These are phyloP conservation scores for Pandemis heparana DNA, from an alignment of 2,888 invertebrate species.

Conservation along the genomic window DNA sequence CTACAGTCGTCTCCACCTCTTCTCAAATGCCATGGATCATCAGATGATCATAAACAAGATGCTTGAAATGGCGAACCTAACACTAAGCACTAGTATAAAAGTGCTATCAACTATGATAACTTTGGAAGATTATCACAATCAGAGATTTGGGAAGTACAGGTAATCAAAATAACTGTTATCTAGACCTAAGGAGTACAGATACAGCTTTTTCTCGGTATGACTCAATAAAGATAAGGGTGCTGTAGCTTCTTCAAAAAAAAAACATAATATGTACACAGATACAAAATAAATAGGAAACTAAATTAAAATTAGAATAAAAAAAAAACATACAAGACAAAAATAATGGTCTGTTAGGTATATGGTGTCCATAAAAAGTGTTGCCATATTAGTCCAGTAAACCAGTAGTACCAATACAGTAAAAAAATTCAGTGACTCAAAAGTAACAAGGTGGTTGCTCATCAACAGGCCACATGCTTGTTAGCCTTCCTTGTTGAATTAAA, in stretches of 20 bases:
- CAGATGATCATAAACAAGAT: conserved; percentile 95
- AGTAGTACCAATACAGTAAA: no score
- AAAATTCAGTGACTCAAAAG: no score
- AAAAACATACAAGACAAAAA: no score
- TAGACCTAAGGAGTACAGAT: not conserved
- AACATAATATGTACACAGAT: no score
- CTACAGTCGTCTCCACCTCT: conserved; percentile 96
- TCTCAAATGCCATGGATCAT: conserved; percentile 92
- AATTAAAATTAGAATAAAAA: no score
- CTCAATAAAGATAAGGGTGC: not conserved
- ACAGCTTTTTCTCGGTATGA: not conserved
- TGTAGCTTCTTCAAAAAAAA: not conserved
- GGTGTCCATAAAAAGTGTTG: no score
- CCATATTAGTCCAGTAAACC: no score
- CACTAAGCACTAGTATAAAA: conserved; percentile 93
- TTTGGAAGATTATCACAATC: conserved; percentile 93
- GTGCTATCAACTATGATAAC: conserved; percentile 93
- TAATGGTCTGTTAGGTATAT: no score
- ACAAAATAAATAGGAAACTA: no score
- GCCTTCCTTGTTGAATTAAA: no score
- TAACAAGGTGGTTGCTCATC: no score
- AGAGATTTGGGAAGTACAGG: conserved; percentile 97
- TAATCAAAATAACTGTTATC: conserved; percentile 59
- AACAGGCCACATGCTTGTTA: no score
- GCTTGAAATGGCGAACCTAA: conserved; percentile 92